Evolutionary conservation across 2,113 vertebrate genomes (phyloP), one percentile per base, ranked within the genome.

Genomic region (Puma concolor): DNA sequence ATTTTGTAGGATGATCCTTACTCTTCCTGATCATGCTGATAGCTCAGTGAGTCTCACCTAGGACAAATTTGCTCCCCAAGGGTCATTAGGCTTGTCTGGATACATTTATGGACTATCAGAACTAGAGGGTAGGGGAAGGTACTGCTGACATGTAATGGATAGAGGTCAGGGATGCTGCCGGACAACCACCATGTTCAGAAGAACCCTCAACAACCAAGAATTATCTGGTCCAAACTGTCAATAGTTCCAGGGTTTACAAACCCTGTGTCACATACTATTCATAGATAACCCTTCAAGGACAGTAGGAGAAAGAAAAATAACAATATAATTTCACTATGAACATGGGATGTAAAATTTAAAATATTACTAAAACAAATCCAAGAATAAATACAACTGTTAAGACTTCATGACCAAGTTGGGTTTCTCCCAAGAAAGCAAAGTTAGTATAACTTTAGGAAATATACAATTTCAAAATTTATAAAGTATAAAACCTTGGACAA

Each of bases 361-460:
- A 31, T 64, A 33, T 16, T 72, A 93, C 74, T n/a, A 54, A 82
- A 33, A 64, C 4, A 95, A 93, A 81, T 95, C 4, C n/a, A 82
- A 57, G 36, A 83, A 89, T 67, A 95, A 90, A 38, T 66, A 88
- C 41, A 71, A 17, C 41, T 63, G 38, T 72, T 81, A 71, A n/a
- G 0, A 25, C 3, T 63, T 93, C 19, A 95, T 66, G 31, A 66
- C 5, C 6, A 91, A 41, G 4, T 25, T 83, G 44, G 7, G 4
- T 52, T 86, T 66, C 23, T 92, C 33, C 19, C 29, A 79, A n/a
- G 27, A 81, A 0, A 92, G 7, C 9, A 86, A 87, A 7, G 29
- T 17, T 67, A 50, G 6, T 81, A 80, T 69, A 17, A 96, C 33
- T 71, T 94, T 85, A 92, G 50, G 27, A 88, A 90, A 88, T 69